These are phyloP conservation scores for Xenopus laevis DNA, from an alignment of 2,113 vertebrate species.

Conservation along the genomic window DNA sequence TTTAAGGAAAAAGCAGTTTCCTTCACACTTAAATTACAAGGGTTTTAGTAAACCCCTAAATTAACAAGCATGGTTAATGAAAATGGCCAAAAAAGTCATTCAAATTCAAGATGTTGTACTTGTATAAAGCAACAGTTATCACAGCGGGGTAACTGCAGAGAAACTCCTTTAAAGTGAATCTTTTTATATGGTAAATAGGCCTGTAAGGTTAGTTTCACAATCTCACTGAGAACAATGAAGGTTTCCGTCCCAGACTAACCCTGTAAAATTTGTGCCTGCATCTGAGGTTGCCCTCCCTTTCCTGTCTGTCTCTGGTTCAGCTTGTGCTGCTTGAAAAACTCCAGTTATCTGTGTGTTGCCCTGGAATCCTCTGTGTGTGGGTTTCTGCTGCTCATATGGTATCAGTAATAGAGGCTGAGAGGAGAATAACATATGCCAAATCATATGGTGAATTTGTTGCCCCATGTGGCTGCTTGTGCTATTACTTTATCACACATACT, in stretches of 20 bases:
- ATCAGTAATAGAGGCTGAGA: constrained; percentile 20
- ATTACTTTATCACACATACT: not conserved
- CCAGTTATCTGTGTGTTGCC: constrained; percentile 2
- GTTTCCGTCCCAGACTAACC: constrained; percentile 29
- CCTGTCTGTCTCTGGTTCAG: constrained; percentile 12
- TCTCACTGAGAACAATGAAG: constrained; percentile 37
- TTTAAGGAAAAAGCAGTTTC: too few relatives aligned
- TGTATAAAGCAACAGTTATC: not conserved
- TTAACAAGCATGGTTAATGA: too few relatives aligned
- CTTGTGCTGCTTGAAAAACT: constrained; percentile 2
- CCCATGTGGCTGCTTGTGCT: not conserved
- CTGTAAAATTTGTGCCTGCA: constrained; percentile 15
- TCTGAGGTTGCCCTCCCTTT: constrained; percentile 31
- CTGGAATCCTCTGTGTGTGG: constrained; percentile 7
- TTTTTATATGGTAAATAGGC: constrained; percentile 35
- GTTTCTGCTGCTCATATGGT: not conserved
- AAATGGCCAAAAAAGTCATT: too few relatives aligned
- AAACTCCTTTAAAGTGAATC: constrained; percentile 2
- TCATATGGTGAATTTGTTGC: not conserved
- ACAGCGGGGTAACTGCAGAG: not conserved
- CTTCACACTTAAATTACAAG: too few relatives aligned
- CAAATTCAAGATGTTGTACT: too few relatives aligned
- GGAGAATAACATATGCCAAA: constrained; percentile 1
- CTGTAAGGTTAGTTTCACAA: constrained; percentile 38
- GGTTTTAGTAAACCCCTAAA: too few relatives aligned